Evolutionary conservation across 2,888 invertebrate species (phyloP), one percentile per base, ranked within the genome.

Genomic region (Zaprionus lineosus): DNA sequence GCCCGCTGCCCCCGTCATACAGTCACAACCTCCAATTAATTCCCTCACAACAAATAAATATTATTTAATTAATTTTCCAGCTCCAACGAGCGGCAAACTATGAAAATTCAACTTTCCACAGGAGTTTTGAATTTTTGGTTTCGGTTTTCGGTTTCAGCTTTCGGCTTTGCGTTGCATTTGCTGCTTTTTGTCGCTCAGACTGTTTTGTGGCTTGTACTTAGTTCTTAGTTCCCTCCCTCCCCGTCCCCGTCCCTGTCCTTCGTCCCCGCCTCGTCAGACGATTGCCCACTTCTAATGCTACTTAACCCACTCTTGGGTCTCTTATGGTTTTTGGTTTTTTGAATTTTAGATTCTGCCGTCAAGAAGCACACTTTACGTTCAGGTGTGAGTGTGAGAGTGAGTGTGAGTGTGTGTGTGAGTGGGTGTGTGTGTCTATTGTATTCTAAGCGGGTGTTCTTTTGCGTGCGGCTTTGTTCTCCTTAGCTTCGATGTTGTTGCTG

Each of bases 41-140:
- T 19, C 3, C 19, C 3, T 19, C 19, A 19, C 9, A 55, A 55
- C 70, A 51, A 50, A 75, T 78, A 83, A 83, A 85, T 79, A 75
- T 79, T 64, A 64, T 70, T 75, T 68, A 83, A 85, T 85, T 85
- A 64, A 81, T 83, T 83, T 73, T 55, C 40, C 6, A 39, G 29
- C 50, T 37, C 26, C n/a, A 16, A 19, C n/a, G 16, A 24, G 19
- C 43, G 19, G 28, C 24, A 43, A 34, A 34, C 55, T 18, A 28
- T 18, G 14, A 26, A 48, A 15, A 12, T 15, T 39, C 24, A 51
- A 51, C 37, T 50, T 36, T 29, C 3, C 36, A 62, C 34, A 53
- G 19, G 5, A 19, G 19, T 19, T 19, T 19, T 19, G 19, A 3
- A 5, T 19, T 19, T 19, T 19, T 19, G 19, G 60, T 69, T 58